A percentile compares a stretch with the other conserved stretches of the same genome.
These are phyloP conservation scores for Aphrophora alni DNA, from an alignment of 2,888 invertebrate species.

Conservation along the genomic window DNA sequence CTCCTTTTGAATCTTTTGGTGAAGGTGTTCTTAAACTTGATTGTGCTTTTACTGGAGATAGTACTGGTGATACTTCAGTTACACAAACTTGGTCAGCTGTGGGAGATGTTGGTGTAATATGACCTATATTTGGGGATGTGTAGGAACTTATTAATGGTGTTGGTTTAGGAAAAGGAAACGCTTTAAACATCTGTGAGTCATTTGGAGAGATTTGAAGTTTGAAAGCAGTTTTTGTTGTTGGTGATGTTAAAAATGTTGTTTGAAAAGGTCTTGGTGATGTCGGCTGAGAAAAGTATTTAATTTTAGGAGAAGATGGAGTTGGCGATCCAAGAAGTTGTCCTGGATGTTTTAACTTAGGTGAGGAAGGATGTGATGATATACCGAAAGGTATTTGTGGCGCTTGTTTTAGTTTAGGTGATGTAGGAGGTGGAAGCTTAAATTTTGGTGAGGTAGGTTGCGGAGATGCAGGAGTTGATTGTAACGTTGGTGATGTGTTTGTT, in stretches of 20 bases:
- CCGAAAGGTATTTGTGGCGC: conserved; percentile 47
- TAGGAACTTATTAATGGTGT: conserved; percentile 24
- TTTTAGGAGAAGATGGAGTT: conserved; percentile 78
- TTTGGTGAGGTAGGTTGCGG: conserved; percentile 52
- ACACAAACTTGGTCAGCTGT: conserved; percentile 39
- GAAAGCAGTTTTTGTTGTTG: conserved; percentile 44
- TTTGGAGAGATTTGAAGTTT: conserved; percentile 43
- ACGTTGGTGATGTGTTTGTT: conserved; percentile 63
- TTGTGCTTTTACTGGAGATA: conserved; percentile 16
- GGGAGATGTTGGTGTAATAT: conserved; percentile 48
- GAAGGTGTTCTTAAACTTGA: conserved; percentile 36
- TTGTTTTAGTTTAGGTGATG: conserved; percentile 50
- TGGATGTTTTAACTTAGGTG: conserved; percentile 51
- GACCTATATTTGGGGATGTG: conserved; percentile 43
- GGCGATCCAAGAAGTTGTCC: conserved; percentile 62
- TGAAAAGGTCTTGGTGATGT: conserved; percentile 64
- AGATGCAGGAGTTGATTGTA: conserved; percentile 52
- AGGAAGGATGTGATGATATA: conserved; percentile 51
- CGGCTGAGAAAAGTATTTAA: conserved; percentile 72
- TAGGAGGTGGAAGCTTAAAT: conserved; percentile 49
- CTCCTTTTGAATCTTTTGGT: conserved; percentile 54
- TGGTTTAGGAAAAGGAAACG: conserved; percentile 38
- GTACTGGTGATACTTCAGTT: conserved; percentile 30
- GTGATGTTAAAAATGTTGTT: conserved; percentile 45
- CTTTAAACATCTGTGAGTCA: conserved; percentile 37